Percentiles rank a stretch among this genome's conserved stretches.
Evolutionary conservation across 2,113 vertebrate genomes (phyloP).

Genomic region (Apistogramma diplotaenia): DNA sequence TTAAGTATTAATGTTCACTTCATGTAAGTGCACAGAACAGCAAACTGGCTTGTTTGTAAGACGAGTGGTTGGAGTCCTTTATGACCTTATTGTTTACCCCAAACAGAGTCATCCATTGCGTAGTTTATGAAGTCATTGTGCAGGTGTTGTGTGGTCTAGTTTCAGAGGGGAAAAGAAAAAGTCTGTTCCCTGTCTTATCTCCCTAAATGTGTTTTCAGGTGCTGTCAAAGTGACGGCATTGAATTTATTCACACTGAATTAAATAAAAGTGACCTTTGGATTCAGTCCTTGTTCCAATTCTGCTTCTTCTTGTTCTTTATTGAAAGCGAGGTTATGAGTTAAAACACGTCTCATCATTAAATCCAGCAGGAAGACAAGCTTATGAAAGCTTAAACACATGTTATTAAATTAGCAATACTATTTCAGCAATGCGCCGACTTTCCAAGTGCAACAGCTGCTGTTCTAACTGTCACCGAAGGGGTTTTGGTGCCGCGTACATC

Average conservation of each 20-base stretch:
- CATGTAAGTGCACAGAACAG: constrained; percentile 10
- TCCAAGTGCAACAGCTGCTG: neutral
- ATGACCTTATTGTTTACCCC: constrained; percentile 15
- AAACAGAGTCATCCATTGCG: constrained; percentile 18
- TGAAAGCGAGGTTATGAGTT: neutral
- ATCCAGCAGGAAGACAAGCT: neutral
- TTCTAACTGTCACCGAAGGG: neutral
- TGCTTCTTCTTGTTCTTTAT: neutral
- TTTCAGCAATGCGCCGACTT: neutral
- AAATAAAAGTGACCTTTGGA: constrained; percentile 77
- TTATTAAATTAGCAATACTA: neutral
- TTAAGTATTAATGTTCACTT: constrained; percentile 41
- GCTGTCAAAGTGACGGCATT: constrained; percentile 38
- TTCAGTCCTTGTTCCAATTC: neutral
- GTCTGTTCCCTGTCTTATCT: neutral
- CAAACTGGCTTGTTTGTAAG: neutral
- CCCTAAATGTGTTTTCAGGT: constrained; percentile 16
- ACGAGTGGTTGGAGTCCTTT: neutral
- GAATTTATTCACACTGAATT: constrained; percentile 56
- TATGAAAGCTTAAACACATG: neutral
- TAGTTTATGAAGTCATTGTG: neutral
- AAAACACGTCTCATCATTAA: neutral
- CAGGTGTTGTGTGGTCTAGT: constrained; percentile 18
- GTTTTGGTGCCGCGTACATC: neutral
- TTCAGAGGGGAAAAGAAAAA: neutral